phyloP scores from a whole-genome alignment of 2,113 vertebrate species.

The Mobula hypostoma region DNA sequence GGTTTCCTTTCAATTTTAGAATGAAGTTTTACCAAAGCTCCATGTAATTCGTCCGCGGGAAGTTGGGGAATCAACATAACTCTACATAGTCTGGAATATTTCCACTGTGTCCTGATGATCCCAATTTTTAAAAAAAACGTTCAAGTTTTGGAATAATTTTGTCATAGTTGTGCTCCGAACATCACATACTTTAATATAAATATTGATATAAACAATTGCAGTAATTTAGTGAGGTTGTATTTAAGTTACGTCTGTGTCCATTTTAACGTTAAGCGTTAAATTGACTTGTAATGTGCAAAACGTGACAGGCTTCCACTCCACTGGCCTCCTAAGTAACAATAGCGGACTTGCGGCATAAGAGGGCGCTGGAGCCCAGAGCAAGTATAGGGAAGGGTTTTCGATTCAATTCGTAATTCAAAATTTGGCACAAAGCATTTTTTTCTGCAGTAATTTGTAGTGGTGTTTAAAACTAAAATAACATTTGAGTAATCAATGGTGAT shows the following conservation, averaged over 20 bases:
- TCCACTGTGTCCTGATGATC: neutral
- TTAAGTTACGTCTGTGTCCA: neutral
- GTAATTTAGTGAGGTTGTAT: neutral
- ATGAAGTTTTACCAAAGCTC: neutral
- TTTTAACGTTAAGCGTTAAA: neutral
- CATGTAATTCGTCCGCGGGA: neutral
- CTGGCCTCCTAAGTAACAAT: neutral
- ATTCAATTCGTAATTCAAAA: neutral
- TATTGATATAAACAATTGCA: neutral
- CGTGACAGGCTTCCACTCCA: too few species aligned
- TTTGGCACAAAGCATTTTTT: neutral
- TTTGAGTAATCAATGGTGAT: neutral
- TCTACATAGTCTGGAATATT: neutral
- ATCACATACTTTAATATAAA: neutral
- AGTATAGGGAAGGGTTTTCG: neutral
- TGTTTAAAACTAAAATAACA: neutral
- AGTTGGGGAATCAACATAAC: neutral
- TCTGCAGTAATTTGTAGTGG: neutral
- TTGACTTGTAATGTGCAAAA: neutral
- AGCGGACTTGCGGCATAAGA: neutral
- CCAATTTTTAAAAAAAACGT: neutral
- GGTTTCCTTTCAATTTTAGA: neutral
- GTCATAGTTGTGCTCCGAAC: neutral
- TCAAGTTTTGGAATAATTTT: neutral
- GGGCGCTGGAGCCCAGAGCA: slow-evolving; percentile 25